phyloP scores from a whole-genome alignment of 2,888 invertebrate genomes.

The Cerceris ruficornis region DNA sequence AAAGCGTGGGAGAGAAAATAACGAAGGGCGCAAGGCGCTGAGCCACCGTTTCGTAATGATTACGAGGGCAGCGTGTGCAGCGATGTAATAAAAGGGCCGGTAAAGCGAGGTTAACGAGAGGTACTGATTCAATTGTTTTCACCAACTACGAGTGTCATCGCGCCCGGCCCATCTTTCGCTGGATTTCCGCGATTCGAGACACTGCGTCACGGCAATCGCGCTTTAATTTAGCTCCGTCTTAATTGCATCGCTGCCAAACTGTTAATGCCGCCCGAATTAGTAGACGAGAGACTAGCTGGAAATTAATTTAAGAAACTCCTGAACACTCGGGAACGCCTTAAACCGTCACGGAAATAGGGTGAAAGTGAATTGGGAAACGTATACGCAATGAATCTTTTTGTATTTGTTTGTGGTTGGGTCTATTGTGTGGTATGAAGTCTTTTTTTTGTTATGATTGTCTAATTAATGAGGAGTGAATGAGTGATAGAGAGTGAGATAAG shows the following conservation, averaged over 20 bases:
- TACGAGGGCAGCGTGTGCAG: conserved; percentile 5
- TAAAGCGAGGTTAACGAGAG: conserved; percentile 39
- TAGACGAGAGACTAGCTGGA: neutral
- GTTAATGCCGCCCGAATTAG: neutral
- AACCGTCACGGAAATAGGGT: no score
- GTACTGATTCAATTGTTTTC: conserved; percentile 51
- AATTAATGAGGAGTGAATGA: no score
- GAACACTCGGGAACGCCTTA: conserved; percentile 16
- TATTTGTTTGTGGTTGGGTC: no score
- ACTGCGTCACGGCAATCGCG: neutral
- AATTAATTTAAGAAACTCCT: conserved; percentile 31
- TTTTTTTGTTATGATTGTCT: no score
- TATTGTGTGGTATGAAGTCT: no score
- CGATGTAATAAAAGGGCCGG: conserved; percentile 18
- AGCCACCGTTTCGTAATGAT: conserved; percentile 18
- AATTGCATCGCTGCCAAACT: conserved; percentile 16
- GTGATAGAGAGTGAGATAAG: no score
- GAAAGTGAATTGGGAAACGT: no score
- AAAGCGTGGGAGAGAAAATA: neutral
- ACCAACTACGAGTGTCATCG: conserved; percentile 31
- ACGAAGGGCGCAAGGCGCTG: conserved; percentile 8
- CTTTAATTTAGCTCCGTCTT: conserved; percentile 17
- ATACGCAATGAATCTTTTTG: no score
- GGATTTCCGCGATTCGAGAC: conserved; percentile 10
- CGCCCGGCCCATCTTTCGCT: conserved; percentile 1